Evolutionary conservation across 2,888 invertebrate species (phyloP).

Genomic region (Hypsopygia costalis): DNA sequence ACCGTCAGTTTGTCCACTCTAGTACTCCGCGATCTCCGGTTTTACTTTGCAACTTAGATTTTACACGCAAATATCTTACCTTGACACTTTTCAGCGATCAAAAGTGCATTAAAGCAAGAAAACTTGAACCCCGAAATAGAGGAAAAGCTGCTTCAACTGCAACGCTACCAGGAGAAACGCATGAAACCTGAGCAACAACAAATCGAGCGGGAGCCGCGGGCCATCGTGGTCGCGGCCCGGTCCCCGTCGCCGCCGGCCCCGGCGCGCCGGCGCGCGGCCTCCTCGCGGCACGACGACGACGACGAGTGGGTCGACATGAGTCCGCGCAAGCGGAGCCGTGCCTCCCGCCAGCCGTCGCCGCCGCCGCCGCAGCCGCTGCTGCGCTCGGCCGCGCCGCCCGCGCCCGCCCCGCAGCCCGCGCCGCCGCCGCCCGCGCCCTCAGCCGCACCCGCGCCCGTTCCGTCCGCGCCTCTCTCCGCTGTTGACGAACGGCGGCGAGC

Average conservation of each 20-base stretch:
- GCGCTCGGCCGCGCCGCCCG: conserved; percentile 58
- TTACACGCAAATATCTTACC: too few species aligned
- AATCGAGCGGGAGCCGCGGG: conserved; percentile 56
- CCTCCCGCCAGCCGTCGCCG: conserved; percentile 24
- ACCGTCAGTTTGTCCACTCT: too few species aligned
- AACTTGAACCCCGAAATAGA: conserved; percentile 96
- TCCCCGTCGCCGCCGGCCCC: conserved; percentile 46
- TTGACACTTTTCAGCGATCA: conserved; percentile 87
- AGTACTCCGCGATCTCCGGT: too few species aligned
- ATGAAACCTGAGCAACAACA: conserved; percentile 81
- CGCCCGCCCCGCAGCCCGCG: conserved; percentile 13
- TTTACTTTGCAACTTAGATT: too few species aligned
- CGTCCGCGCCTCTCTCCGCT: conserved; percentile 26
- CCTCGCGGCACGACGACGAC: conserved; percentile 57
- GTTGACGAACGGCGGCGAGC: conserved; percentile 75
- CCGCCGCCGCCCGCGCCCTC: conserved; percentile 10
- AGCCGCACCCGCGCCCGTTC: conserved; percentile 30
- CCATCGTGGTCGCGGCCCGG: conserved; percentile 29
- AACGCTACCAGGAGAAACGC: conserved; percentile 90
- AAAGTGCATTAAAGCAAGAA: conserved; percentile 94
- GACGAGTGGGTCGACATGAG: conserved; percentile 67
- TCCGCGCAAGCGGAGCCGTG: conserved; percentile 50
- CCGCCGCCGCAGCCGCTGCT: conserved; percentile 26
- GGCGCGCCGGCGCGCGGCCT: conserved; percentile 47
- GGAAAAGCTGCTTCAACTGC: conserved; percentile 93